phyloP scores from a whole-genome alignment of 2,797 vertebrate species.

The Vipera ursinii region DNA sequence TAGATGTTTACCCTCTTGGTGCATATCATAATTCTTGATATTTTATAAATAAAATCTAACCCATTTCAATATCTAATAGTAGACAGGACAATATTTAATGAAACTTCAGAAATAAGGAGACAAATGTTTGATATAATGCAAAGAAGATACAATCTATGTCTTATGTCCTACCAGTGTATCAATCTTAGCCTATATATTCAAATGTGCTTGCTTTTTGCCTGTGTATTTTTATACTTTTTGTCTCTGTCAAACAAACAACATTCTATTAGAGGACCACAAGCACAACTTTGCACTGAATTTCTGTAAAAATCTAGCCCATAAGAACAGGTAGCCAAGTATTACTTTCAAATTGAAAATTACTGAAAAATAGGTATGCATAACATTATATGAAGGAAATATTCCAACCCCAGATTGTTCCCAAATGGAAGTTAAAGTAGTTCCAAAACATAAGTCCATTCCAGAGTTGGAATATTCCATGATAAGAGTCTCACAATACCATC shows the following conservation, averaged over 20 bases:
- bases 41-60: background rate
- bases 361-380: background rate
- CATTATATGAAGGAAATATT: background rate
- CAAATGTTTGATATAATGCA: background rate
- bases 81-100: background rate
- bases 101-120: background rate
- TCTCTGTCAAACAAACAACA: background rate
- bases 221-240: background rate
- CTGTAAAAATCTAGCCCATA: background rate
- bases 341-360: background rate
- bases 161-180: background rate
- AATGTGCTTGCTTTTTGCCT: background rate
- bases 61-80: background rate
- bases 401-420: background rate
- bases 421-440: background rate
- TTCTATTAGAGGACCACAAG: background rate
- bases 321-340: background rate
- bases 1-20: background rate
- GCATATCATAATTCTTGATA: background rate
- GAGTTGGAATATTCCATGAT: background rate
- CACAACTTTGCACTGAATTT: background rate
- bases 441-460: background rate
- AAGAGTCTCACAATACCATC: background rate
- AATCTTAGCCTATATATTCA: background rate
- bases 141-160: background rate